Evolutionary conservation across 2,113 vertebrate genomes (phyloP), one percentile per base, ranked within the genome.

Genomic region (Bothrops jararaca): DNA sequence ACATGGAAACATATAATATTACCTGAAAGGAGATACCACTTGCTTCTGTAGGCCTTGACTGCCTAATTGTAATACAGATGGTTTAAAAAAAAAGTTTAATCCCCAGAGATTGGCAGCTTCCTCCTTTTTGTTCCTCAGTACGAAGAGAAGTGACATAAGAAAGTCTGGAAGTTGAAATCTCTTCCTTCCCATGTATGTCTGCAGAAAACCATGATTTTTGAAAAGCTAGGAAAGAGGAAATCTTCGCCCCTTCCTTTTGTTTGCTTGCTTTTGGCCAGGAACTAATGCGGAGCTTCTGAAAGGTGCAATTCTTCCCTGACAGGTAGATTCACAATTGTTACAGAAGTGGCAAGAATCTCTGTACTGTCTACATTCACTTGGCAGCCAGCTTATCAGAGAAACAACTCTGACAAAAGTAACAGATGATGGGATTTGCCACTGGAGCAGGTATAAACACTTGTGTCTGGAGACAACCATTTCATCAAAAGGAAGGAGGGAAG

Each of bases 71-170:
- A 0, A 0, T 0, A 39, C 89, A 96, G 74, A 91, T 95, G 93
- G 95, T 95, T 50, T 7, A 8, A 5, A 69, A 15, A 60, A 92
- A 94, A 92, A 54, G 91, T 94, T 94, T 94, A 95, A 94, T 93
- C 94, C 94, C 96, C 94, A 96, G 96, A 93, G 95, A 94, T 91
- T 98, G 97, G 97, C 97, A 98, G 96, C 95, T 94, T 96, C 93
- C 94, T 94, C 96, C 95, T 97, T 97, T 98, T 97, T 98, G 97
- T 97, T 97, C 97, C 96, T 95, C 96, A 60, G 95, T 22, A 9
- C 22, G 18, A 34, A 80, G 8, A 80, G 34, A 80, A 80, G 74
- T 42, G 39, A 8, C 34, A 80, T 22, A 42, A 80, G 74, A 80
- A 80, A 42, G 69, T 80, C 15, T 39, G 69, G 69, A 80, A 80